A percentile compares a stretch with the other conserved stretches of the same genome.
phyloP scores from a whole-genome alignment of 1,140 invertebrate species.

The Anadara kagoshimensis region DNA sequence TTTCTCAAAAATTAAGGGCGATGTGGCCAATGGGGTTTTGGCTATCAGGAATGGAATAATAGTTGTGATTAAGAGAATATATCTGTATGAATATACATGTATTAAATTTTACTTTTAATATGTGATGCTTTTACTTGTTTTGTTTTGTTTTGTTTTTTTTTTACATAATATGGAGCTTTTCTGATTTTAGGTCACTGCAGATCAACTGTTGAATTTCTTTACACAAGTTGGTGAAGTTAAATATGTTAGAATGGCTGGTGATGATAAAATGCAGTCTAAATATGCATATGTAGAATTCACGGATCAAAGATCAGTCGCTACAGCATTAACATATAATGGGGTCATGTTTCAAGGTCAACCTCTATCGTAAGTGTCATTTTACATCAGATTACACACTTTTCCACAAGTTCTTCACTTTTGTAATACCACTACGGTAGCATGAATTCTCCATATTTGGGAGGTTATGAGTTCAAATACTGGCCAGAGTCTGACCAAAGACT shows the following conservation, averaged over 20 bases:
- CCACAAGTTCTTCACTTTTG: not conserved
- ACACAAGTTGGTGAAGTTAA: conserved; percentile 93
- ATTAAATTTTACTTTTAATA: no score
- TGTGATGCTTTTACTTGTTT: no score
- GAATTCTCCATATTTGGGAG: no score
- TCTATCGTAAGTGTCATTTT: conserved; percentile 72
- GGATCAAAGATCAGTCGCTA: conserved; percentile 90
- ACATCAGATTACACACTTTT: not conserved
- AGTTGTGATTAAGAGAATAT: no score
- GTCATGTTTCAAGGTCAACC: conserved; percentile 79
- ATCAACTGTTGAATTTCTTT: conserved; percentile 86
- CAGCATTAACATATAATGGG: conserved; percentile 91
- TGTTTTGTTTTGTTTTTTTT: no score
- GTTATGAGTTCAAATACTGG: no score
- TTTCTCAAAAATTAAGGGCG: no score
- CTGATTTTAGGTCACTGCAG: conserved; percentile 59
- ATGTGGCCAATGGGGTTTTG: no score
- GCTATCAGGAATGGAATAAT: no score
- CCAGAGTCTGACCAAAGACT: no score
- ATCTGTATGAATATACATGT: no score
- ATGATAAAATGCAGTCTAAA: conserved; percentile 82
- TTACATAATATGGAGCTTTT: no score
- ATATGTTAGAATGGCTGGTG: conserved; percentile 92
- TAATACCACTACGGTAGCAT: not conserved
- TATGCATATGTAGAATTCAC: conserved; percentile 95